These are phyloP conservation scores for Tetrax tetrax DNA, from an alignment of 2,113 vertebrate genomes.

Conservation along the genomic window DNA sequence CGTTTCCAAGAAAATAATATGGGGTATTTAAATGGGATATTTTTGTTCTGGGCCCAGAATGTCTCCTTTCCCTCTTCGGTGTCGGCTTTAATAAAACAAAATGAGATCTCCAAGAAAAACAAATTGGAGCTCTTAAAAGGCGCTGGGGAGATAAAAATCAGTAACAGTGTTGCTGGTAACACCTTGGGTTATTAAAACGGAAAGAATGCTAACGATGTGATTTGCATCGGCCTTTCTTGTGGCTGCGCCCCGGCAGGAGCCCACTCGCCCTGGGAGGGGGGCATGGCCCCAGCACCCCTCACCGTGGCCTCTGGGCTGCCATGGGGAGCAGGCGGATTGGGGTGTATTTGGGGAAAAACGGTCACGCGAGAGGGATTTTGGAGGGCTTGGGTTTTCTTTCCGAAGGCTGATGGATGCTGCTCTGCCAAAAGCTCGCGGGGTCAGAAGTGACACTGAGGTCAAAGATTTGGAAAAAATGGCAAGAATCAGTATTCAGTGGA, in stretches of 20 bases:
- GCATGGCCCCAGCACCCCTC: background rate
- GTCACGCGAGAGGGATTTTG: background rate
- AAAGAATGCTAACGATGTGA: slow-evolving; percentile 61
- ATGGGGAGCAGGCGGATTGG: fast-evolving
- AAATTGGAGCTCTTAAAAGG: slow-evolving; percentile 54
- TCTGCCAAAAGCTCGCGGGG: fast-evolving
- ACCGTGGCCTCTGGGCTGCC: background rate
- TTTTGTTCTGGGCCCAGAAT: slow-evolving; percentile 34
- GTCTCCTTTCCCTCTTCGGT: slow-evolving; percentile 9
- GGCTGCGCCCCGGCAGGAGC: background rate
- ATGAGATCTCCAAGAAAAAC: slow-evolving; percentile 62
- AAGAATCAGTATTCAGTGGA: background rate
- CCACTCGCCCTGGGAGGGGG: background rate
- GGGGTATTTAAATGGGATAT: background rate
- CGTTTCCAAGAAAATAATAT: slow-evolving; percentile 56
- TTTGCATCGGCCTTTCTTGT: slow-evolving; percentile 51
- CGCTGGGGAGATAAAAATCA: slow-evolving; percentile 54
- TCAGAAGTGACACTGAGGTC: fast-evolving
- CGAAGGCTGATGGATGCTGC: fast-evolving
- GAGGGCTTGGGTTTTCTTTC: background rate
- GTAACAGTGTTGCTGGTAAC: slow-evolving; percentile 63
- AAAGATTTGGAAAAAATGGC: background rate
- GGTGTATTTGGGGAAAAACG: fast-evolving
- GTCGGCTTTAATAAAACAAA: slow-evolving; percentile 50
- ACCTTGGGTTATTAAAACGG: slow-evolving; percentile 67